Percentiles rank a stretch among this genome's conserved stretches.
phyloP scores from a whole-genome alignment of 1,140 invertebrate genomes.

The Drosophila erecta region DNA sequence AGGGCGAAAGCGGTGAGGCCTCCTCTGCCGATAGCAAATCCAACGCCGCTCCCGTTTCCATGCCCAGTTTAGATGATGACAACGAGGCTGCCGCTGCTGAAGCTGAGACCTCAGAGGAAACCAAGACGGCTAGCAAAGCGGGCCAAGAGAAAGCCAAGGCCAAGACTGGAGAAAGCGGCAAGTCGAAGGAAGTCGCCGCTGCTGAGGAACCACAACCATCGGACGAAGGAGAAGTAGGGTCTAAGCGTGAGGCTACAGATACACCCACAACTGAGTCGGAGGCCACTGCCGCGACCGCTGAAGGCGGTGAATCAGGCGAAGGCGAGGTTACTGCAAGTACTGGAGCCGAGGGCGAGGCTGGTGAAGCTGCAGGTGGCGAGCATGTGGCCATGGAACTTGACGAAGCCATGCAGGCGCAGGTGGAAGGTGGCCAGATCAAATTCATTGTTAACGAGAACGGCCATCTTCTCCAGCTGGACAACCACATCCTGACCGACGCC shows the following conservation, averaged over 20 bases:
- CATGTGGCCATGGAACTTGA: constrained; percentile 84
- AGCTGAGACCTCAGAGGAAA: constrained; percentile 40
- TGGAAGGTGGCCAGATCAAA: constrained; percentile 83
- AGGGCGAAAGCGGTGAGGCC: constrained; percentile 25
- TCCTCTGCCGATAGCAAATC: constrained; percentile 52
- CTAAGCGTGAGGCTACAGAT: constrained; percentile 43
- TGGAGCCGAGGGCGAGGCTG: constrained; percentile 29
- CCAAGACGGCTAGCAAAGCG: constrained; percentile 42
- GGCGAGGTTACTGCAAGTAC: constrained; percentile 42
- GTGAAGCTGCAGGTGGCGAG: constrained; percentile 57
- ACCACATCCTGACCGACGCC: constrained; percentile 83
- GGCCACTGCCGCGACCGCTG: constrained; percentile 39
- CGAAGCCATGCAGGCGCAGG: constrained; percentile 82
- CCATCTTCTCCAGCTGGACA: constrained; percentile 81
- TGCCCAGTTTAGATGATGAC: constrained; percentile 84
- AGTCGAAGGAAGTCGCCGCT: constrained; percentile 47
- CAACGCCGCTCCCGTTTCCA: constrained; percentile 73
- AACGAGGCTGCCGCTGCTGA: constrained; percentile 62
- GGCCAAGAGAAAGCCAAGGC: constrained; percentile 28
- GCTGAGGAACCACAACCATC: constrained; percentile 32
- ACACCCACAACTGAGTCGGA: constrained; percentile 49
- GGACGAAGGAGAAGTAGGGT: neutral
- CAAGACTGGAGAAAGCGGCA: constrained; percentile 44
- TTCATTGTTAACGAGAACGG: constrained; percentile 84
- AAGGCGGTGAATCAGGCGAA: constrained; percentile 50